Percentiles rank a stretch among this genome's conserved stretches.
Evolutionary conservation across 2,113 vertebrate species (phyloP).

Genomic region (Hippolais icterina): DNA sequence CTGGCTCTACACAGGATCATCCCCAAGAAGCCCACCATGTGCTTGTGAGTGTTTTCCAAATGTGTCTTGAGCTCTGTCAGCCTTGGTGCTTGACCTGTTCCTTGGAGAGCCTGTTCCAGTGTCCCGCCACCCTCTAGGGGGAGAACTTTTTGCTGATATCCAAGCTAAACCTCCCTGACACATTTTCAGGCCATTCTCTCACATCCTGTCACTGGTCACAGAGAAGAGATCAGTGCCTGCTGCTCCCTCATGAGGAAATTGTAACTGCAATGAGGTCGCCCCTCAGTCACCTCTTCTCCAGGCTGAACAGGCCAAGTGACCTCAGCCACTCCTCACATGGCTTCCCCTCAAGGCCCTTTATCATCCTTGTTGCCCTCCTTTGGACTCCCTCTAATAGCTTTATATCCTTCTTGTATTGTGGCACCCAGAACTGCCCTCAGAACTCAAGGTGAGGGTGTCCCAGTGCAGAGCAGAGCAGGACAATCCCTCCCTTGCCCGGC

Average conservation of each 20-base stretch:
- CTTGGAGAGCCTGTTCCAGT: neutral
- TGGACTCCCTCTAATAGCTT: neutral
- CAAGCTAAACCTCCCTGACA: neutral
- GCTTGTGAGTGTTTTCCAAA: neutral
- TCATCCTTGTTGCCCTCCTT: neutral
- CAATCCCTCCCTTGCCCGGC: neutral
- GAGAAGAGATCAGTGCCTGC: neutral
- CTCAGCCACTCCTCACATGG: accelerated
- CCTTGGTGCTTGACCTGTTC: neutral
- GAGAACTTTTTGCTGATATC: neutral
- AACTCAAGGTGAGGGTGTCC: accelerated
- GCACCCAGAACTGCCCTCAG: neutral
- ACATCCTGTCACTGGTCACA: neutral
- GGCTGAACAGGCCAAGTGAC: neutral
- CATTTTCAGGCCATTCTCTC: neutral
- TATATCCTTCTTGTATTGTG: neutral
- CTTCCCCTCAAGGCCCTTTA: neutral
- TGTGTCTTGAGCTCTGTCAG: neutral
- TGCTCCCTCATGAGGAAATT: neutral
- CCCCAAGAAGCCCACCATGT: neutral
- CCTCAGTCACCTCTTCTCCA: neutral
- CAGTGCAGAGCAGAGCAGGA: neutral
- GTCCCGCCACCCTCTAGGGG: accelerated
- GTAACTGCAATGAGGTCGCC: neutral
- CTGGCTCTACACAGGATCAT: neutral